Base-by-base conservation (phyloP, 2,888 invertebrate species). In the Eupithecia vulgata region DNA sequence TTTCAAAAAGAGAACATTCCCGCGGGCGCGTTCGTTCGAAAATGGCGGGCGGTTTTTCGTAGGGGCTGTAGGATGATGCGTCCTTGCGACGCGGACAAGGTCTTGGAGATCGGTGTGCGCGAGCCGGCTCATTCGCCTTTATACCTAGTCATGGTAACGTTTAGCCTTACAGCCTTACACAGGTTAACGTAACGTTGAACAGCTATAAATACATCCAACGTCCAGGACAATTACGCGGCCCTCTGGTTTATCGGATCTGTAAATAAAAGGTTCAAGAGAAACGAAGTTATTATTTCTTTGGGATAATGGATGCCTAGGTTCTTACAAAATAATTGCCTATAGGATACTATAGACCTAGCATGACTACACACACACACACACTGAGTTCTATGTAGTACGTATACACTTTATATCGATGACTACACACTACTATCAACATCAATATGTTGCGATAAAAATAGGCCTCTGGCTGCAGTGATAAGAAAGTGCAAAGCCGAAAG, bases 61-160 rank as follows among this genome's bases (percentile, higher is more conserved):
- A 88, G 90, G 91, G 91, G 93, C 91, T 90, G 91, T 79, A 81
- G 81, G 61, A 68, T 79, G 77, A 79, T 82, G 83, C 87, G 93
- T 94, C 94, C 94, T 94, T 94, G 94, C 90, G 91, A 84, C 82
- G 91, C 84, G 87, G 84, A 87, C 93, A 94, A 94, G 94, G 93
- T 91, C 91, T 93, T 85, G 82, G 82, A 85, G 85, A 89, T 87
- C 90, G 89, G 85, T 90, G 84, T 91, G 86, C 88, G 88, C 89
- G 88, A 76, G 85, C 82, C 81, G 80, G 82, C 81, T 90, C 90
- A 91, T 88, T 84, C 86, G 92, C 92, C 85, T 92, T 94, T 94
- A 94, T 94, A 94, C 87, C 84, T 87, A 83, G 84, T 84, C 88
- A 83, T 80, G 85, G 87, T 86, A 85, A 83, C 85, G 86, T 85